phyloP scores from a whole-genome alignment of 2,113 vertebrate genomes.

The Crotalus helleri region DNA sequence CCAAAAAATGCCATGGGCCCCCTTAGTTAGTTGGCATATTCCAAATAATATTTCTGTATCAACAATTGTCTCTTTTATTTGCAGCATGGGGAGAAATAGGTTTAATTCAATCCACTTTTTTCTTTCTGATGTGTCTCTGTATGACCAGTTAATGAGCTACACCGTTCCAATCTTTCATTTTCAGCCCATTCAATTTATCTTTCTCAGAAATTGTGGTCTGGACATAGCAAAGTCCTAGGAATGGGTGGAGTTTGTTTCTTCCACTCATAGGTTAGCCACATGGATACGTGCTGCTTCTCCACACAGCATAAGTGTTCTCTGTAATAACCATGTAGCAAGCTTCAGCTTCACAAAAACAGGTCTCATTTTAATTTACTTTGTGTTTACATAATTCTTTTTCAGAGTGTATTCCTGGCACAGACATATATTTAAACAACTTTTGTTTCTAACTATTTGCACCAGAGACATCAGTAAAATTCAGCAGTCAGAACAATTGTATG shows the following conservation, averaged over 20 bases:
- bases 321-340: conserved; percentile 69
- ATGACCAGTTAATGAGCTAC: conserved; percentile 69
- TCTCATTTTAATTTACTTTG: conserved; percentile 71
- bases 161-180: conserved; percentile 71
- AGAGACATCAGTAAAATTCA: conserved; percentile 59
- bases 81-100: conserved; percentile 72
- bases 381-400: conserved; percentile 69
- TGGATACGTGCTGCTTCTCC: conserved; percentile 74
- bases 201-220: conserved; percentile 72
- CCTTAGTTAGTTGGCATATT: conserved; percentile 69
- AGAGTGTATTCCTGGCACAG: conserved; percentile 67
- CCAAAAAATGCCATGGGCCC: conserved; percentile 75
- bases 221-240: conserved; percentile 70
- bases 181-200: conserved; percentile 72
- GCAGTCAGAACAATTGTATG: conserved; percentile 58
- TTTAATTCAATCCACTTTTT: conserved; percentile 72
- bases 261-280: conserved; percentile 71
- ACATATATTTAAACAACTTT: conserved; percentile 72
- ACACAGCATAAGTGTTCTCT: conserved; percentile 71
- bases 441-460: conserved; percentile 74
- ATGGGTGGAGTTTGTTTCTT: conserved; percentile 73
- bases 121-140: conserved; percentile 59
- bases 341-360: conserved; percentile 68
- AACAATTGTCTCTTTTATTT: conserved; percentile 77
- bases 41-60: conserved; percentile 78